Percentiles rank a stretch among this genome's conserved stretches.
Evolutionary conservation across 2,113 vertebrate genomes (phyloP).

Genomic region (Scatophagus argus): DNA sequence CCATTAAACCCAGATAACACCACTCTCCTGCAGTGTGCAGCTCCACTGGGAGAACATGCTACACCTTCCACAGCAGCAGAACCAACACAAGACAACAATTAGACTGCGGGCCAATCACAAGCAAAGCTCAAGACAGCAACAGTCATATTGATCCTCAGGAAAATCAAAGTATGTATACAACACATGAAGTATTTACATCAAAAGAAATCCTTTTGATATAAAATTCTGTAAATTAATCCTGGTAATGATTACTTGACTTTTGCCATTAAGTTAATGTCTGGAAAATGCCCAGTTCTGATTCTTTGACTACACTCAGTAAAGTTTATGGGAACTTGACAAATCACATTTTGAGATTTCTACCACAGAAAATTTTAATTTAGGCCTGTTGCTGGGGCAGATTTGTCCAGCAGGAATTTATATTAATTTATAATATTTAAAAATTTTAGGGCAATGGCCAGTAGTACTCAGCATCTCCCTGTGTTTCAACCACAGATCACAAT

Average conservation of each 20-base stretch:
- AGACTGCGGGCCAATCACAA: background rate
- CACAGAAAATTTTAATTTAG: background rate
- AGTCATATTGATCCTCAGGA: background rate
- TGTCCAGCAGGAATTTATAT: background rate
- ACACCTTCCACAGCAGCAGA: background rate
- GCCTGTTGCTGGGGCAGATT: background rate
- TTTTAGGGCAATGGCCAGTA: background rate
- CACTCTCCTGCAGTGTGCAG: background rate
- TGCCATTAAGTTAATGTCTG: background rate
- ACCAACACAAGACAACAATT: background rate
- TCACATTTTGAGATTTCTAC: background rate
- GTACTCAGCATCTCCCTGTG: background rate
- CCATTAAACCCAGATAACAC: conserved; percentile 34
- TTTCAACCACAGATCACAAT: background rate
- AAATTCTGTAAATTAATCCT: background rate
- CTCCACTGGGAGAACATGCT: conserved; percentile 17
- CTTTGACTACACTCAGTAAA: background rate
- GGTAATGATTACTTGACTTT: background rate
- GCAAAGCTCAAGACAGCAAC: background rate
- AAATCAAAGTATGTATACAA: background rate
- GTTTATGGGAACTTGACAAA: background rate
- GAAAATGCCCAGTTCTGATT: background rate
- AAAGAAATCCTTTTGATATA: background rate
- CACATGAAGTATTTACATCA: background rate
- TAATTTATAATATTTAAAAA: no score